Conservation (phyloP, 2,113 vertebrate genomes). For the Pimephales promelas region DNA sequence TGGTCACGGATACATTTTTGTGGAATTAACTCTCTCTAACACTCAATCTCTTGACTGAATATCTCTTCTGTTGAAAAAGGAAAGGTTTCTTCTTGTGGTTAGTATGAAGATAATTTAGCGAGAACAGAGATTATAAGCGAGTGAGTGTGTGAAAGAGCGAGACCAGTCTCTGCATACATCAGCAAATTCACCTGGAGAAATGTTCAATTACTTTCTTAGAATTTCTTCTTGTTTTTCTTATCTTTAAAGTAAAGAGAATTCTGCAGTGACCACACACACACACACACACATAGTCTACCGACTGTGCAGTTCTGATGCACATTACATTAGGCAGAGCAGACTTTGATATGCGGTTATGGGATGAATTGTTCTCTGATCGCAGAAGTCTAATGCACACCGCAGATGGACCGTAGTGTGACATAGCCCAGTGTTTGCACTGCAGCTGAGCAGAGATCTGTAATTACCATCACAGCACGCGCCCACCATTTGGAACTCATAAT, state of each 20-base stretch:
- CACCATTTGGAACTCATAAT: conserved; percentile 20
- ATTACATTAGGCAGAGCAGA: neutral
- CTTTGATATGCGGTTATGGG: conserved; percentile 15
- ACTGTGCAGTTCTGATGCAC: neutral
- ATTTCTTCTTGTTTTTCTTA: conserved; percentile 26
- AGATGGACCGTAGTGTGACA: conserved; percentile 26
- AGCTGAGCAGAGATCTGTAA: conserved; percentile 36
- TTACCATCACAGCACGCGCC: conserved; percentile 28
- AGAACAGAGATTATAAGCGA: conserved; percentile 8
- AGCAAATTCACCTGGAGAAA: conserved; percentile 36
- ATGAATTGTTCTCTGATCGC: neutral
- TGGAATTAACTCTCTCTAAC: neutral
- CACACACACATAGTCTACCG: neutral
- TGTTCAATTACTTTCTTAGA: neutral
- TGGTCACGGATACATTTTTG: neutral
- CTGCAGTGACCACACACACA: neutral
- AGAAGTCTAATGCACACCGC: neutral
- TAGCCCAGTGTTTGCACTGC: conserved; percentile 13
- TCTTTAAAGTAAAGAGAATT: conserved; percentile 15
- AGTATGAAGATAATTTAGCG: conserved; percentile 38
- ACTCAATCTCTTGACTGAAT: conserved; percentile 9
- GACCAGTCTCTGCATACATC: conserved; percentile 17
- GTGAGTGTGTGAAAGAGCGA: conserved; percentile 12
- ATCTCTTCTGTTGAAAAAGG: neutral
- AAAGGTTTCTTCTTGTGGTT: neutral